Evolutionary conservation across 2,113 vertebrate genomes (phyloP), one percentile per base, ranked within the genome.

Genomic region (Semicossyphus pulcher): DNA sequence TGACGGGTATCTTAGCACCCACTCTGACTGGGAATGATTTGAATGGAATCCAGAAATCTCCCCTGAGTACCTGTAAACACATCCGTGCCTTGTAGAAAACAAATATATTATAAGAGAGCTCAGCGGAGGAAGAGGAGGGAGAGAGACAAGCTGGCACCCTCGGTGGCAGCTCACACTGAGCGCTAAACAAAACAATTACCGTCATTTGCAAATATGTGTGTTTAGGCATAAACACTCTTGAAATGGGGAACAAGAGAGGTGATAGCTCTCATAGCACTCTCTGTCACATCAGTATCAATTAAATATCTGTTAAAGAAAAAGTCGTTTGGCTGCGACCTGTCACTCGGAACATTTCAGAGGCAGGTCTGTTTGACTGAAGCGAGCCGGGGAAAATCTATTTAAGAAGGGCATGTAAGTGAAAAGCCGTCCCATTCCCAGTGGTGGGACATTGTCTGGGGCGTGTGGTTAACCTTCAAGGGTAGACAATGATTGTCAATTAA

Each of bases 11-110:
- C 97, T 97, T 98, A 97, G 98, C 97, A 97, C 96, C 97, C 98
- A 98, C 95, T 99, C 96, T 96, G 96, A 98, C 97, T 97, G 96
- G 96, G 97, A 97, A 97, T 96, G 96, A 98, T 99, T 97, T 98
- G 96, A 98, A 98, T 97, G 95, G 96, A 97, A 98, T 99, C 97
- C 97, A 97, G 96, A 97, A 96, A 98, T 99, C 98, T 99, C 98
- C 97, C 97, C 95, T 93, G 97, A 97, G 97, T 97, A 97, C 95
- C 97, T 98, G 96, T 97, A 98, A 99, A 98, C 96, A 97, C 96
- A 97, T 97, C 95, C 96, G 96, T 95, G 95, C 97, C 97, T 97
- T 95, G 83, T 95, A 95, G 94, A 97, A 97, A 98, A 98, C 95
- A 98, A 98, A 98, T 96, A 97, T 96, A 95, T 92, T 94, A 91